phyloP scores from a whole-genome alignment of 2,888 invertebrate genomes.

The Allacma fusca region DNA sequence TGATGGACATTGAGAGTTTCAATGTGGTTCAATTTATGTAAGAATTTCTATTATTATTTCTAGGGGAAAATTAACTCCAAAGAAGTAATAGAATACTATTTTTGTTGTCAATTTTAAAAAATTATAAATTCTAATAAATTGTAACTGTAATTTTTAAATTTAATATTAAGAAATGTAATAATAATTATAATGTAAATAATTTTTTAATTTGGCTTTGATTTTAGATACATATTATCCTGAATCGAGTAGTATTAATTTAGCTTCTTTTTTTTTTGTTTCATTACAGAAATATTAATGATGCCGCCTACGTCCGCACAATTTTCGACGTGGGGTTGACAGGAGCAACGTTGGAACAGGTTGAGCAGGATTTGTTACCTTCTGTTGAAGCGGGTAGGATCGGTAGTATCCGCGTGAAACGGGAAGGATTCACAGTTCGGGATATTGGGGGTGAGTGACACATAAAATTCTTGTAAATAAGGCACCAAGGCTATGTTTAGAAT shows the following conservation, averaged over 20 bases:
- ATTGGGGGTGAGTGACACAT: conserved; percentile 52
- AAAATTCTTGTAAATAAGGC: too few relatives aligned
- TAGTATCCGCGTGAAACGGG: conserved; percentile 46
- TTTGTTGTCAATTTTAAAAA: too few relatives aligned
- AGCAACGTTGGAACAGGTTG: conserved; percentile 44
- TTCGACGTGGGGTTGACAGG: conserved; percentile 57
- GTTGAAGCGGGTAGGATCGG: conserved; percentile 55
- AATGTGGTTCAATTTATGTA: conserved; percentile 57
- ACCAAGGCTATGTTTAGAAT: too few relatives aligned
- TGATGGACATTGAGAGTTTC: conserved; percentile 53
- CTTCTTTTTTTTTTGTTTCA: too few relatives aligned
- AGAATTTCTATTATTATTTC: conserved; percentile 25
- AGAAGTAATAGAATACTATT: too few relatives aligned
- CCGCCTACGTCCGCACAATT: conserved; percentile 50
- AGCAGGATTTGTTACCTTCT: conserved; percentile 50
- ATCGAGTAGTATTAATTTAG: too few relatives aligned
- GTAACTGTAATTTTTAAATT: too few relatives aligned
- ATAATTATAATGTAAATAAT: too few relatives aligned
- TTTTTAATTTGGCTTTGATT: too few relatives aligned
- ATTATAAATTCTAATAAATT: too few relatives aligned
- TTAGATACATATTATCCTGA: too few relatives aligned
- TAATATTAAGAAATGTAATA: too few relatives aligned
- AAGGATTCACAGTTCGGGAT: conserved; percentile 55
- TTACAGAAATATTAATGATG: conserved; percentile 54
- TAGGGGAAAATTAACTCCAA: neutral